A percentile compares a stretch with the other conserved stretches of the same genome.
Conservation (phyloP, 2,888 invertebrate species). For the Eupithecia tripunctaria region DNA sequence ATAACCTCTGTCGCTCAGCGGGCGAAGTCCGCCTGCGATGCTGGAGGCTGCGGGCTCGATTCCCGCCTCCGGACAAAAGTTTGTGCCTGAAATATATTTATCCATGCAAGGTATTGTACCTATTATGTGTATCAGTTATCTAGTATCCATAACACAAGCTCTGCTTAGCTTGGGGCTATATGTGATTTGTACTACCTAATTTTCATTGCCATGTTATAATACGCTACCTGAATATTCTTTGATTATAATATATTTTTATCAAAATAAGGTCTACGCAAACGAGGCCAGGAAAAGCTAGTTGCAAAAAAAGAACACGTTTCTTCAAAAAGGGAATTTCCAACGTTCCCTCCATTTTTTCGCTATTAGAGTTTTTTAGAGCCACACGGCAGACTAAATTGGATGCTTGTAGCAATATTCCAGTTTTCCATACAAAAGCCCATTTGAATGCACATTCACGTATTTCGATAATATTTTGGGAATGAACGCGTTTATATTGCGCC, state of each 20-base stretch:
- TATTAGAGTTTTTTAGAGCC: not conserved
- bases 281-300: not conserved
- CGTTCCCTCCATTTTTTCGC: not conserved
- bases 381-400: slow-evolving; percentile 8
- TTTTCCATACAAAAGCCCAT: slow-evolving; percentile 13
- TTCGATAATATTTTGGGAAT: slow-evolving; percentile 13
- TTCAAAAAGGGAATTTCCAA: not conserved
- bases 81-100: too few relatives aligned
- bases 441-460: slow-evolving; percentile 14
- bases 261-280: not conserved
- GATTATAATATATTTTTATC: not conserved
- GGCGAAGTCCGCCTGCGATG: too few relatives aligned
- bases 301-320: not conserved
- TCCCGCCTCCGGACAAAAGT: too few relatives aligned
- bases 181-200: too few relatives aligned
- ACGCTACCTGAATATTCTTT: not conserved
- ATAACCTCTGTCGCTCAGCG: too few relatives aligned
- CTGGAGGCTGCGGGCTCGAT: too few relatives aligned
- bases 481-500: slow-evolving; percentile 11
- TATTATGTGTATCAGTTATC: too few relatives aligned
- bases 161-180: too few relatives aligned
- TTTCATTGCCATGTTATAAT: not conserved
- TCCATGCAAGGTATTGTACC: too few relatives aligned
- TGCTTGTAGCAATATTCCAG: slow-evolving; percentile 14
- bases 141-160: too few relatives aligned